phyloP scores from a whole-genome alignment of 1,140 invertebrate genomes.

The Plodia interpunctella region DNA sequence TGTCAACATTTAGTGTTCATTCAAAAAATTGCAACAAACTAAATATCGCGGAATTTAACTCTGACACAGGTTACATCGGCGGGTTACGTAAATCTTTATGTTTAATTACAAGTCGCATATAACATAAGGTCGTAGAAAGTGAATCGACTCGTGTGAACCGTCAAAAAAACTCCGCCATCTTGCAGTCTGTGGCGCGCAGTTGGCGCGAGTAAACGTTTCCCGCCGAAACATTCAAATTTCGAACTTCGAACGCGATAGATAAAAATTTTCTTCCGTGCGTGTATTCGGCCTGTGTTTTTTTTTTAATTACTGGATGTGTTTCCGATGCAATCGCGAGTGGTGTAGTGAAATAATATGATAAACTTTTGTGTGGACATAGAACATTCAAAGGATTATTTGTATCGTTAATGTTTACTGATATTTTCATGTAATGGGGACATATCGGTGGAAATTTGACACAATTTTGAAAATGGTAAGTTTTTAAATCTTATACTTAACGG shows the following conservation, averaged over 20 bases:
- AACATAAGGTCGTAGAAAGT: conserved; percentile 75
- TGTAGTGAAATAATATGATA: conserved; percentile 57
- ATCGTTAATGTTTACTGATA: conserved; percentile 24
- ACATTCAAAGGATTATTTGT: conserved; percentile 46
- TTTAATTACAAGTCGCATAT: conserved; percentile 71
- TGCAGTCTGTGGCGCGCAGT: conserved; percentile 67
- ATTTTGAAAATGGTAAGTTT: conserved; percentile 39
- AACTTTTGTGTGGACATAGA: conserved; percentile 33
- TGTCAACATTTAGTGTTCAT: no score
- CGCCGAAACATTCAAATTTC: conserved; percentile 44
- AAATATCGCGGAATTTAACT: conserved; percentile 54
- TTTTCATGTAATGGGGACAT: conserved; percentile 33
- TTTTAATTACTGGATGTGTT: conserved; percentile 37
- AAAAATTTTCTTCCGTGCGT: conserved; percentile 41
- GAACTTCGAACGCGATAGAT: conserved; percentile 43
- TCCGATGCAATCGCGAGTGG: conserved; percentile 35
- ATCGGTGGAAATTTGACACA: conserved; percentile 21
- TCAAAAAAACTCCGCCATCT: conserved; percentile 72
- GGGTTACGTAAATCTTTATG: conserved; percentile 69
- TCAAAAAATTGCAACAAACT: not conserved
- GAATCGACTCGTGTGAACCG: conserved; percentile 73
- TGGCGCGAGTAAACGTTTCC: conserved; percentile 60
- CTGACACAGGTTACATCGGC: conserved; percentile 56
- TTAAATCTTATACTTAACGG: not conserved
- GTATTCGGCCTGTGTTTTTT: conserved; percentile 38